Percentiles rank a stretch among this genome's conserved stretches.
Evolutionary conservation across 1,140 invertebrate species (phyloP).

Genomic region (Bilobella aurantiaca): DNA sequence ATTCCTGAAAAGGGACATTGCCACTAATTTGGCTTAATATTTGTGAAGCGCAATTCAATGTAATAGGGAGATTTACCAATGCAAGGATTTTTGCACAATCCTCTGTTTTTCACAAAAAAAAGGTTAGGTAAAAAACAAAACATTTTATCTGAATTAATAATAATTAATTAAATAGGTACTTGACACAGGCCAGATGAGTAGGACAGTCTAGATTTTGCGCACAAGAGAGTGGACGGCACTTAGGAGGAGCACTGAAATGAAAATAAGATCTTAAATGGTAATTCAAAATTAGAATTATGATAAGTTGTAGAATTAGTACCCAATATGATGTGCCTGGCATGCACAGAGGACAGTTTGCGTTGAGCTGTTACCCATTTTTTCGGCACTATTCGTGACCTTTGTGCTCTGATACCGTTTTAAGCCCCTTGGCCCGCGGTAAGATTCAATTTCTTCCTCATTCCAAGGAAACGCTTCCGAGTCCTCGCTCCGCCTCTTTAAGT

Average conservation of each 20-base stretch:
- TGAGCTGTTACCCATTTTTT: slow-evolving; percentile 11
- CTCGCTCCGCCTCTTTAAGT: slow-evolving; percentile 32
- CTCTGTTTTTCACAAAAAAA: no score
- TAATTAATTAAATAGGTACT: slow-evolving; percentile 38
- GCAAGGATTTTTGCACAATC: slow-evolving; percentile 65
- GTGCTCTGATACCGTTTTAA: slow-evolving; percentile 27
- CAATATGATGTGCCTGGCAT: slow-evolving; percentile 51
- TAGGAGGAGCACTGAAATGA: slow-evolving; percentile 44
- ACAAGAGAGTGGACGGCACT: slow-evolving; percentile 56
- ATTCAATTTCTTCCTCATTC: slow-evolving; percentile 6
- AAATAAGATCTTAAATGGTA: background rate
- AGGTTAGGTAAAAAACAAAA: no score
- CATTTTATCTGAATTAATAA: slow-evolving; percentile 13
- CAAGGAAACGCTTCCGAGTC: slow-evolving; percentile 15
- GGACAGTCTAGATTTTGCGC: slow-evolving; percentile 32
- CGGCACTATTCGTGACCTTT: background rate
- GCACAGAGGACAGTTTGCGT: slow-evolving; percentile 43
- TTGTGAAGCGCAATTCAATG: background rate
- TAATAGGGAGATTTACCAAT: slow-evolving; percentile 21
- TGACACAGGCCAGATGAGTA: slow-evolving; percentile 49
- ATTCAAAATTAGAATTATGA: background rate
- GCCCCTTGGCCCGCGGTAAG: slow-evolving; percentile 13
- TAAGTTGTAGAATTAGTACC: slow-evolving; percentile 34
- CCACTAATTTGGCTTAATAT: background rate
- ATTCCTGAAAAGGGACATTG: slow-evolving; percentile 44